phyloP scores from a whole-genome alignment of 2,888 invertebrate species.

The Phyllotreta cruciferae region DNA sequence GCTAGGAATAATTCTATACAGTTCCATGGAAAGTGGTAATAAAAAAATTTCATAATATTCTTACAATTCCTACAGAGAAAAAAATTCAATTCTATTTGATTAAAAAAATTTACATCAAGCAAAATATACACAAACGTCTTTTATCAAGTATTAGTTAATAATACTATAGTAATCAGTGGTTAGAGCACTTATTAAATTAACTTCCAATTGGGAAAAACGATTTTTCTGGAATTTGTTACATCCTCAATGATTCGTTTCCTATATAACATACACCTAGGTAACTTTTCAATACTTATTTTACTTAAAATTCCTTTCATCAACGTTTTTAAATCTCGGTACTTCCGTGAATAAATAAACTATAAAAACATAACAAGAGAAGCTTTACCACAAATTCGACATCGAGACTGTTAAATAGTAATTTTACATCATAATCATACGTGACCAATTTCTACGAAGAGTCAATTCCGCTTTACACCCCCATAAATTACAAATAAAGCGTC shows the following conservation, averaged over 20 bases:
- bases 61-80: constrained; percentile 9
- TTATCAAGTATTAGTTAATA: too few species aligned
- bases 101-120: too few species aligned
- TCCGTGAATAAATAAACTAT: constrained; percentile 32
- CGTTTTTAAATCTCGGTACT: constrained; percentile 1
- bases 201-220: too few species aligned
- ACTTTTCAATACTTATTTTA: background rate
- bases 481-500: too few species aligned
- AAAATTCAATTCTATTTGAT: background rate
- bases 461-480: background rate
- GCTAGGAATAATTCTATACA: too few species aligned
- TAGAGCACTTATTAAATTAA: too few species aligned
- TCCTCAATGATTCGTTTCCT: too few species aligned
- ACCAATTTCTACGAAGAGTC: too few species aligned
- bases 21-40: too few species aligned
- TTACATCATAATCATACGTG: background rate
- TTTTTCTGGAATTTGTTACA: too few species aligned
- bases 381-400: constrained; percentile 33
- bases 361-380: constrained; percentile 36
- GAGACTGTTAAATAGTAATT: constrained; percentile 22
- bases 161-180: too few species aligned
- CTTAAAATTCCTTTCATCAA: constrained; percentile 4
- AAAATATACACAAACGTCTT: too few species aligned
- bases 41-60: background rate
- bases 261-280: background rate